Percentiles rank a stretch among this genome's conserved stretches.
Conservation (phyloP, 2,888 invertebrate species). For the Junonia oenone region DNA sequence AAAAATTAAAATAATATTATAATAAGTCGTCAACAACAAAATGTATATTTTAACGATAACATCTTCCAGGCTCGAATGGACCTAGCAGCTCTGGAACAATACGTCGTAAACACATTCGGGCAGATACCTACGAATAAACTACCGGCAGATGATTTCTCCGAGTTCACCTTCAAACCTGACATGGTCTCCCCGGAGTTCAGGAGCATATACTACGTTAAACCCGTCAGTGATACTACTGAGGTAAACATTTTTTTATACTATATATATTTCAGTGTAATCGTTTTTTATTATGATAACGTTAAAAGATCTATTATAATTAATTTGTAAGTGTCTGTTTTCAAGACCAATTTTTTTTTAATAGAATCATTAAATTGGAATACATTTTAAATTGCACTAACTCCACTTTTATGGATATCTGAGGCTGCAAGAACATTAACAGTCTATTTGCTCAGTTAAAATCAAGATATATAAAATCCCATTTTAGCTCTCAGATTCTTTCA, state of each 20-base stretch:
- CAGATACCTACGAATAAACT: conserved; percentile 83
- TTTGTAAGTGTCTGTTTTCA: no score
- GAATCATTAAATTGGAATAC: no score
- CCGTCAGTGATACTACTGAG: conserved; percentile 85
- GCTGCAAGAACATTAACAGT: no score
- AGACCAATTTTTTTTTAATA: no score
- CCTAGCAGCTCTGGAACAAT: conserved; percentile 81
- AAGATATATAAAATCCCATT: no score
- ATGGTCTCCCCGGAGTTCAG: conserved; percentile 81
- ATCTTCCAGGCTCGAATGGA: conserved; percentile 75
- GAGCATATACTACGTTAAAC: conserved; percentile 86
- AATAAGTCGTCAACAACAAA: neutral
- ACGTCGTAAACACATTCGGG: conserved; percentile 83
- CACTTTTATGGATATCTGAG: no score
- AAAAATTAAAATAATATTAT: neutral
- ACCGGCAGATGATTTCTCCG: conserved; percentile 81
- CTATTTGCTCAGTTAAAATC: no score
- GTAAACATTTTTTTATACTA: conserved; percentile 48
- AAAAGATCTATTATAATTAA: neutral
- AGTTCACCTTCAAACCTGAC: conserved; percentile 59
- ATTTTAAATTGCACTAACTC: no score
- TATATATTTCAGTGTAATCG: neutral
- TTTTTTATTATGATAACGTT: neutral
- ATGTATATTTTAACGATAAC: neutral
- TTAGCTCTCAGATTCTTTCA: no score